phyloP scores from a whole-genome alignment of 1,140 invertebrate genomes.

The Drosophila nasuta region DNA sequence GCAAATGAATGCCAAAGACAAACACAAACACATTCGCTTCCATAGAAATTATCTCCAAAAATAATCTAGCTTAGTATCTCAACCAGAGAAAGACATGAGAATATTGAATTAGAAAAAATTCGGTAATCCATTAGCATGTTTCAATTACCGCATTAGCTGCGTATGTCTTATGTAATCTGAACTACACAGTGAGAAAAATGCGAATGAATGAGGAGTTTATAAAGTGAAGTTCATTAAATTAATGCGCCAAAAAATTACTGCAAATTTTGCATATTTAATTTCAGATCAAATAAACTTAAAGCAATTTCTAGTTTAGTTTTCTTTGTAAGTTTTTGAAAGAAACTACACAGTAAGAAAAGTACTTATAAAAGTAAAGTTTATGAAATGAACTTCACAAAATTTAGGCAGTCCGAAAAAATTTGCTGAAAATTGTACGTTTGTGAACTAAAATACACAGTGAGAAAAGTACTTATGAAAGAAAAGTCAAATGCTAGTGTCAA shows the following conservation, averaged over 20 bases:
- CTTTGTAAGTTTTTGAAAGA: too few relatives aligned
- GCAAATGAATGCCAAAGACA: too few relatives aligned
- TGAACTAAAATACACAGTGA: too few relatives aligned
- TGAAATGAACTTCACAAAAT: neutral
- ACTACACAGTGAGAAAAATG: constrained; percentile 7
- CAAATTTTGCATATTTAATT: too few relatives aligned
- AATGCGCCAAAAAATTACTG: too few relatives aligned
- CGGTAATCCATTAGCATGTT: constrained; percentile 22
- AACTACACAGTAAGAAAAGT: neutral
- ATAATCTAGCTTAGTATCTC: constrained; percentile 7
- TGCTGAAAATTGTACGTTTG: too few relatives aligned
- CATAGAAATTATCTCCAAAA: constrained; percentile 26
- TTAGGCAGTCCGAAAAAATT: too few relatives aligned
- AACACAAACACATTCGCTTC: neutral
- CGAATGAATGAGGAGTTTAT: neutral
- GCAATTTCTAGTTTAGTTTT: too few relatives aligned
- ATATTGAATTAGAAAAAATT: constrained; percentile 35
- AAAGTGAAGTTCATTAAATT: too few relatives aligned
- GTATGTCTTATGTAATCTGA: neutral
- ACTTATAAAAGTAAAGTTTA: neutral
- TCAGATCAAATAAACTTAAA: too few relatives aligned
- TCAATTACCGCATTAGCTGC: constrained; percentile 7
- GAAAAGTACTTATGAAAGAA: too few relatives aligned
- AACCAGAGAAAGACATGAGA: neutral
- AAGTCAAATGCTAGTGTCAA: too few relatives aligned